phyloP scores from a whole-genome alignment of 2,888 invertebrate genomes.

The Chrysina gloriosa region DNA sequence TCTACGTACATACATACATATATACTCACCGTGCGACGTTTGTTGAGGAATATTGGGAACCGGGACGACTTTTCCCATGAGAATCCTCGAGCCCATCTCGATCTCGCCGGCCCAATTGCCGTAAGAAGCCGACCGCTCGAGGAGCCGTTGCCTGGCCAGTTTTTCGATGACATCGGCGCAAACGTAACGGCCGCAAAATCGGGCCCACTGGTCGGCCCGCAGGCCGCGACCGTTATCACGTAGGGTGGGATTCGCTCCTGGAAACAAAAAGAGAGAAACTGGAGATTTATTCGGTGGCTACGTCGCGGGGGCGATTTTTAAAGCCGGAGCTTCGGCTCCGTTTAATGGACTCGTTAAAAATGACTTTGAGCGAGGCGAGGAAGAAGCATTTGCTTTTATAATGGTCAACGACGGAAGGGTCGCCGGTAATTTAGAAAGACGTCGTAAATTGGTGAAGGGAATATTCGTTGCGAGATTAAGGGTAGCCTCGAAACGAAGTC shows the following conservation, averaged over 20 bases:
- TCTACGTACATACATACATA: too few species aligned
- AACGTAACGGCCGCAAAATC: slow-evolving; percentile 77
- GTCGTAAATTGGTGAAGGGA: slow-evolving; percentile 1
- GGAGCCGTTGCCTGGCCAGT: slow-evolving; percentile 70
- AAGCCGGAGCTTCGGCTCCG: neutral
- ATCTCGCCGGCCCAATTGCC: slow-evolving; percentile 72
- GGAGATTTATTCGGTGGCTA: neutral
- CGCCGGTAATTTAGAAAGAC: neutral
- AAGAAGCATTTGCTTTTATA: slow-evolving; percentile 11
- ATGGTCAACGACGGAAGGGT: neutral
- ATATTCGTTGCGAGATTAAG: neutral
- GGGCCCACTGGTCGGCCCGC: slow-evolving; percentile 81
- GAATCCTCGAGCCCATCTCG: slow-evolving; percentile 67
- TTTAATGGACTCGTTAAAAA: slow-evolving; percentile 23
- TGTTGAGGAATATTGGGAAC: slow-evolving; percentile 57
- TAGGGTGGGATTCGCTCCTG: slow-evolving; percentile 77
- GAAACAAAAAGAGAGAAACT: slow-evolving; percentile 32
- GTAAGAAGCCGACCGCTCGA: slow-evolving; percentile 69
- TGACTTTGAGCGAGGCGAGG: neutral
- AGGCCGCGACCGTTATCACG: slow-evolving; percentile 76
- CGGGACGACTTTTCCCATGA: slow-evolving; percentile 64
- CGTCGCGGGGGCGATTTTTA: neutral
- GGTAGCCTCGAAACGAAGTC: too few species aligned
- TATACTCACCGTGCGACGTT: slow-evolving; percentile 58
- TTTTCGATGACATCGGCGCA: slow-evolving; percentile 80